Conservation (phyloP, 2,888 invertebrate species). For the Scelioninae gen. 1 region DNA sequence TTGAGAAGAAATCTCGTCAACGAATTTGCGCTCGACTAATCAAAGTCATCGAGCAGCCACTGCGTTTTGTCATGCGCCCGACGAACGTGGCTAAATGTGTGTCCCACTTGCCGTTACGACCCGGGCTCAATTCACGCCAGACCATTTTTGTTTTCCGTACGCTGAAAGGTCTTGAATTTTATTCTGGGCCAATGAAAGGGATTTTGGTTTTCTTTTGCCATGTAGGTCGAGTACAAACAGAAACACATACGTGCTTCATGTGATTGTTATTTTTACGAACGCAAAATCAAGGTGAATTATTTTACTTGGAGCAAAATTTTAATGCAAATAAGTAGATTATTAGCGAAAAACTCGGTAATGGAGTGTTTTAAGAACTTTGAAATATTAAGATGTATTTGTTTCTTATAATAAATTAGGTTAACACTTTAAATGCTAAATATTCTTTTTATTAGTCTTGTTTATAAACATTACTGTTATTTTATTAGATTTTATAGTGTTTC, state of each 20-base stretch:
- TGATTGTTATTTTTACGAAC: slow-evolving; percentile 4
- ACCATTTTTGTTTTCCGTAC: slow-evolving; percentile 24
- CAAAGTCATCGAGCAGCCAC: slow-evolving; percentile 51
- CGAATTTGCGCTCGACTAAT: slow-evolving; percentile 55
- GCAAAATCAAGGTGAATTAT: too few species aligned
- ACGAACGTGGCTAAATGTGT: slow-evolving; percentile 15
- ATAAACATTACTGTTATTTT: too few species aligned
- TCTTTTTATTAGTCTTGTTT: too few species aligned
- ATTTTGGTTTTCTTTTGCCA: slow-evolving; percentile 36
- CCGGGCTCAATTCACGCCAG: slow-evolving; percentile 25
- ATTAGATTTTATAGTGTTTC: too few species aligned
- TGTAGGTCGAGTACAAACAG: slow-evolving; percentile 22
- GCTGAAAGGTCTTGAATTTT: slow-evolving; percentile 34
- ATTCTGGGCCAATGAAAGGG: slow-evolving; percentile 10
- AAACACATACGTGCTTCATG: neutral
- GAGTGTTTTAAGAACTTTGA: too few species aligned
- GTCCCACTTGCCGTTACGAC: slow-evolving; percentile 14
- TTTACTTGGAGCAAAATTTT: too few species aligned
- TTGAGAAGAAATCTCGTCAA: slow-evolving; percentile 58
- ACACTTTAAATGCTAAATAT: too few species aligned
- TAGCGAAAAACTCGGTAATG: too few species aligned
- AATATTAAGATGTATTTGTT: too few species aligned
- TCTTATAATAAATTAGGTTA: too few species aligned
- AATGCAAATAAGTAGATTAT: too few species aligned
- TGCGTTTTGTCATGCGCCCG: slow-evolving; percentile 30